Percentiles rank a stretch among this genome's conserved stretches.
Evolutionary conservation across 2,113 vertebrate species (phyloP).

Genomic region (Fulica atra): DNA sequence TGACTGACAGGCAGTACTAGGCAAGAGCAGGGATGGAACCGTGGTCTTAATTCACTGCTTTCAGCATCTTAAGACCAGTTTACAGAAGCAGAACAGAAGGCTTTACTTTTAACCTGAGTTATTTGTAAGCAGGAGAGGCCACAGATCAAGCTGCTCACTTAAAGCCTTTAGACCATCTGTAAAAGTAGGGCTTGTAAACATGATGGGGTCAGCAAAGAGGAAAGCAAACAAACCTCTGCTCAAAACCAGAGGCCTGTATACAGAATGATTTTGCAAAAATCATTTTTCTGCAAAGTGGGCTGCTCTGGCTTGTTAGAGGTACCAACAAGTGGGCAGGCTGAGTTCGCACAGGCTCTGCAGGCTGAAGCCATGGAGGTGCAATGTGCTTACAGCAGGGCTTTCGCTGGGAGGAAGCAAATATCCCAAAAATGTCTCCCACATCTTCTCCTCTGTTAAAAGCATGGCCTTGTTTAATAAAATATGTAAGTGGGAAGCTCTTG

Average conservation of each 20-base stretch:
- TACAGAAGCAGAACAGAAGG: background rate
- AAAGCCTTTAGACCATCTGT: background rate
- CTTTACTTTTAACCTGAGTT: background rate
- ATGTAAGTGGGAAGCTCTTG: background rate
- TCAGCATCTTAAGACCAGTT: background rate
- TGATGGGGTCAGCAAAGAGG: background rate
- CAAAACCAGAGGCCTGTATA: background rate
- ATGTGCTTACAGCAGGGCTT: background rate
- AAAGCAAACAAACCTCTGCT: background rate
- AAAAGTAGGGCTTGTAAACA: background rate
- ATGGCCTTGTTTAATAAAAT: background rate
- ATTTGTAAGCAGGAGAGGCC: background rate
- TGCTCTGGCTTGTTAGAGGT: background rate
- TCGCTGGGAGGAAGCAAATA: accelerated
- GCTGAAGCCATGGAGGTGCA: background rate
- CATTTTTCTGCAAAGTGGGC: background rate
- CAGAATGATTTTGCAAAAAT: background rate
- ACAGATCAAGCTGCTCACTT: background rate
- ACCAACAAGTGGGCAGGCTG: background rate
- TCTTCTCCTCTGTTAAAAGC: background rate
- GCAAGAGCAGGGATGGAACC: background rate
- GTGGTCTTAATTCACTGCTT: background rate
- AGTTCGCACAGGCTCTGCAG: background rate
- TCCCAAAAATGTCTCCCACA: background rate
- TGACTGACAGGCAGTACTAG: background rate